Percentiles rank a stretch among this genome's conserved stretches.
Conservation (phyloP, 2,888 invertebrate species). For the Leptodirus hochenwartii region DNA sequence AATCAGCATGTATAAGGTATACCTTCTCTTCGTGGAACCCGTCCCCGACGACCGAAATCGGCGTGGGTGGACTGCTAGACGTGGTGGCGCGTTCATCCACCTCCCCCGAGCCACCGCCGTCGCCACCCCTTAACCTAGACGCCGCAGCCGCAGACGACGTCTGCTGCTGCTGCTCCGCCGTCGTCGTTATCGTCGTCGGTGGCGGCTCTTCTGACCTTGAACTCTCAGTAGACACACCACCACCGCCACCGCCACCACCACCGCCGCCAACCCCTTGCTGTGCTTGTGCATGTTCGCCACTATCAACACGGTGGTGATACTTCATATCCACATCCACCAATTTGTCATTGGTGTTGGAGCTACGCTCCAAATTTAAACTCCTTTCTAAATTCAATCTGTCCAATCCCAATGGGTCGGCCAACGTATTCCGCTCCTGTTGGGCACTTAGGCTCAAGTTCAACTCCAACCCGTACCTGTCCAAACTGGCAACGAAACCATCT, state of each 20-base stretch:
- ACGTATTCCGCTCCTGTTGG: slow-evolving; percentile 12
- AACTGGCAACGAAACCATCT: too few species aligned
- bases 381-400: slow-evolving; percentile 18
- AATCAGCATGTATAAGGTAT: slow-evolving; percentile 7
- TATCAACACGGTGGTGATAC: slow-evolving; percentile 16
- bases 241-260: slow-evolving; percentile 11
- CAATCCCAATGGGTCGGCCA: slow-evolving; percentile 20
- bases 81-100: slow-evolving; percentile 25
- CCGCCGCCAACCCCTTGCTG: slow-evolving; percentile 18
- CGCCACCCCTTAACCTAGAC: slow-evolving; percentile 5
- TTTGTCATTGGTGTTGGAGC: slow-evolving; percentile 21
- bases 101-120: slow-evolving; percentile 6
- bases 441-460: slow-evolving; percentile 23
- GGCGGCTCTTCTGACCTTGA: slow-evolving; percentile 18
- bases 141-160: neutral
- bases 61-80: slow-evolving; percentile 30
- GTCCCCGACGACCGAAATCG: slow-evolving; percentile 21
- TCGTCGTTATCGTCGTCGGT: slow-evolving; percentile 11
- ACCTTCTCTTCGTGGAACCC: slow-evolving; percentile 30
- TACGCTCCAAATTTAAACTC: slow-evolving; percentile 19
- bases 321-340: slow-evolving; percentile 16
- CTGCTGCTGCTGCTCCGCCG: slow-evolving; percentile 5
- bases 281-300: slow-evolving; percentile 17
- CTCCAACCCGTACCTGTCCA: slow-evolving; percentile 20
- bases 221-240: slow-evolving; percentile 16